Percentiles rank a stretch among this genome's conserved stretches.
Evolutionary conservation across 1,140 invertebrate genomes (phyloP).

Genomic region (Dendroctonus ponderosae): DNA sequence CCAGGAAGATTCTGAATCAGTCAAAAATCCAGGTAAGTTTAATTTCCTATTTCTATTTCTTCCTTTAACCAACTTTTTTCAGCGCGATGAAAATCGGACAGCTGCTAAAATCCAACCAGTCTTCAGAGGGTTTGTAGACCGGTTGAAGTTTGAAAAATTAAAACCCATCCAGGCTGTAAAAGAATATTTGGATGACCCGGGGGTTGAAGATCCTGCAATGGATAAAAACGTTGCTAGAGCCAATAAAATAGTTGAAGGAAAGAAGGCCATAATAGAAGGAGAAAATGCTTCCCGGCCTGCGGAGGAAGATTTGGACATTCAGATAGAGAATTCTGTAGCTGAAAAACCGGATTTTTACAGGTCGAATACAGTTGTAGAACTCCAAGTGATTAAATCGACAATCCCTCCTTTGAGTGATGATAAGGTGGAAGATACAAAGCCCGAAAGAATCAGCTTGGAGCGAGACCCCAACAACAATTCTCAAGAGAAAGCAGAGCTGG

Average conservation of each 20-base stretch:
- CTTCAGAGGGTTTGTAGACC: slow-evolving; percentile 63
- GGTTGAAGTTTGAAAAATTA: slow-evolving; percentile 52
- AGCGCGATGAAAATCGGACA: slow-evolving; percentile 48
- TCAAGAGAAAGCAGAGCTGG: slow-evolving; percentile 23
- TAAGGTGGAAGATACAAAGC: slow-evolving; percentile 1
- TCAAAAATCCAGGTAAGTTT: slow-evolving; percentile 9
- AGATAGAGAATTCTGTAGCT: background rate
- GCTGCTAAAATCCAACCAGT: slow-evolving; percentile 72
- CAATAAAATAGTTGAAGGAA: background rate
- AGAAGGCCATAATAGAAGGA: background rate
- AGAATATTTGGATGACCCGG: no score
- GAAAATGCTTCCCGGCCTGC: no score
- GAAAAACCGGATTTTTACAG: slow-evolving; percentile 28
- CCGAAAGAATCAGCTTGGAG: background rate
- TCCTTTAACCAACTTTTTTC: background rate
- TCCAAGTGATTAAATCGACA: slow-evolving; percentile 13
- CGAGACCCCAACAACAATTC: slow-evolving; percentile 24
- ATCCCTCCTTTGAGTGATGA: slow-evolving; percentile 12
- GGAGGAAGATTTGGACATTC: no score
- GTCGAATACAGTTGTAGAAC: slow-evolving; percentile 29
- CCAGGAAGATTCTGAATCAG: slow-evolving; percentile 13
- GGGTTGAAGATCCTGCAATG: no score
- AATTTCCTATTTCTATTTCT: background rate
- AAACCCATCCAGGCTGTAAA: background rate
- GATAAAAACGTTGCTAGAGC: background rate